Evolutionary conservation across 2,113 vertebrate genomes (phyloP).

Genomic region (Lophochroa leadbeateri): DNA sequence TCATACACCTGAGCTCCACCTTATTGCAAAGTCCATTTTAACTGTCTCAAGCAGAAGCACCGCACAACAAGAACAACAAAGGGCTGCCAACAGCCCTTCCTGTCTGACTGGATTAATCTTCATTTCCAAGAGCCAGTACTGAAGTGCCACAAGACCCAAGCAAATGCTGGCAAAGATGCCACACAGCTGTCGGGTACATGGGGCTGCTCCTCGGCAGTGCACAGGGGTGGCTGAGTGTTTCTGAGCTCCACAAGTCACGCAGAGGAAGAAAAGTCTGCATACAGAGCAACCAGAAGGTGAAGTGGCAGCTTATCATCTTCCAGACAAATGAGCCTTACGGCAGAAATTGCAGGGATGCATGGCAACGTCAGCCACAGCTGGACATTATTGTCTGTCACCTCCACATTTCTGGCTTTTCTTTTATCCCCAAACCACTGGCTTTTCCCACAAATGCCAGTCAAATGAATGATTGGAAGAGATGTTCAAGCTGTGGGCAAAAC

Average conservation of each 20-base stretch:
- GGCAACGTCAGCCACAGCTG: not conserved
- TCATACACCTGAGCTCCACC: not conserved
- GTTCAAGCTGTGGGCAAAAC: not conserved
- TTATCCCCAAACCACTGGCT: not conserved
- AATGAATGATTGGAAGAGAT: not conserved
- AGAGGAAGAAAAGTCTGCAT: not conserved
- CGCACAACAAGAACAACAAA: not conserved
- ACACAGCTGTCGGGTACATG: not conserved
- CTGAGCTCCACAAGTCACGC: not conserved
- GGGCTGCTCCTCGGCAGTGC: not conserved
- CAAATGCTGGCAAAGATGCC: not conserved
- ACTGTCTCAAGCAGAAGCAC: not conserved
- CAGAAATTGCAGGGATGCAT: not conserved
- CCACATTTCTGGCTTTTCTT: not conserved
- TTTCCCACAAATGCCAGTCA: not conserved
- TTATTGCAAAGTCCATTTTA: not conserved
- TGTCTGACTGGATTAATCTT: not conserved
- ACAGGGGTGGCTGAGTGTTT: rapidly evolving
- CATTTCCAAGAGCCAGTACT: not conserved
- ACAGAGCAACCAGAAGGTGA: not conserved
- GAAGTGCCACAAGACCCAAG: not conserved
- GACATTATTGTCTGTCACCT: not conserved
- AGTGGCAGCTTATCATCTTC: not conserved
- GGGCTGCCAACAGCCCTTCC: not conserved
- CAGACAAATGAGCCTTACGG: rapidly evolving